Percentiles rank a stretch among this genome's conserved stretches.
phyloP scores from a whole-genome alignment of 2,797 vertebrate species.

The Heliangelus exortis region DNA sequence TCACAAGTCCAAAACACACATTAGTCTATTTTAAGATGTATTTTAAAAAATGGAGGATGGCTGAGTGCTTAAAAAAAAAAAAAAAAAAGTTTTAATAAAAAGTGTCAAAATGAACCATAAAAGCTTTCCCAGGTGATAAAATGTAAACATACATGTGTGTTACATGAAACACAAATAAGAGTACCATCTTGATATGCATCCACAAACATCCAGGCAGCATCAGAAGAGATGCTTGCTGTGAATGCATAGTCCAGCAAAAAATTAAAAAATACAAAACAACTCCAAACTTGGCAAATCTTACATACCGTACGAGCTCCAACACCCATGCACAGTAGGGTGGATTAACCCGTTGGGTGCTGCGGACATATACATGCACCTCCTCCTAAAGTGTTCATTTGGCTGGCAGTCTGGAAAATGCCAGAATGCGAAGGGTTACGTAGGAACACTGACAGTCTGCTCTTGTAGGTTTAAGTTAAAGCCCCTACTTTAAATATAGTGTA shows the following conservation, averaged over 20 bases:
- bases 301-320: conserved; percentile 77
- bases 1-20: background rate
- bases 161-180: conserved; percentile 33
- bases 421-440: conserved; percentile 75
- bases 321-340: conserved; percentile 76
- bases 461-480: conserved; percentile 56
- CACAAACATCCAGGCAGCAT: conserved; percentile 21
- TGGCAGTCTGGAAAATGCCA: conserved; percentile 79
- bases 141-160: background rate
- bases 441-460: conserved; percentile 56
- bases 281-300: conserved; percentile 70
- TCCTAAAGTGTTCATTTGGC: conserved; percentile 77
- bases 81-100: background rate
- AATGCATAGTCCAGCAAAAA: conserved; percentile 34
- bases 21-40: background rate
- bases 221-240: conserved; percentile 29
- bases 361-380: conserved; percentile 72
- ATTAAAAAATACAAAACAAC: conserved; percentile 47
- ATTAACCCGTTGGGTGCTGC: conserved; percentile 73
- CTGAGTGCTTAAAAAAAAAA: background rate
- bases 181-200: background rate
- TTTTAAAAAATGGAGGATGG: background rate
- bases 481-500: background rate
- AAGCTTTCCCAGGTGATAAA: conserved; percentile 23
- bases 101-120: conserved; percentile 24